Evolutionary conservation across 2,113 vertebrate species (phyloP), one percentile per base, ranked within the genome.

Genomic region (Ailuropoda melanoleuca): DNA sequence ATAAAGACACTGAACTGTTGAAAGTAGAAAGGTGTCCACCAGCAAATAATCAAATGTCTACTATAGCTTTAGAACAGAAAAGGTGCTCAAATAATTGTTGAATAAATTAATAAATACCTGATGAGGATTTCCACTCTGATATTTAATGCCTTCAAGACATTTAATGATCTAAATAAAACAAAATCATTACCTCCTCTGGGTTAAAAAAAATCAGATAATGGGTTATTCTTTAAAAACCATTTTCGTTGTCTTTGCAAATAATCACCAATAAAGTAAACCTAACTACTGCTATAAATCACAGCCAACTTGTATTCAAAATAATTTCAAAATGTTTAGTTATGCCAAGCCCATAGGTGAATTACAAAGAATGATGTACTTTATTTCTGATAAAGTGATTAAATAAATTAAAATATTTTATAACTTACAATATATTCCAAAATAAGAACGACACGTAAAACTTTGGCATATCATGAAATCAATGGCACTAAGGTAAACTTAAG

Each of bases 41-140:
- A 80, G 26, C 37, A 92, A 88, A 90, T 48, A 80, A 88, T 2
- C 55, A 90, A 78, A 85, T 48, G 48, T 24, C 48, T 74, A 64
- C 5, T 11, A 64, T 18, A 75, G 26, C 81, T 58, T 15, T 60
- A 29, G n/a, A 70, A 92, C 37, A 86, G 31, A 92, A 74, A 8
- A 83, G 24, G n/a, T 34, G 10, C 29, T 90, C n/a, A 93, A 53
- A 26, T 72, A 85, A 58, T 37, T 88, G 7, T 24, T 94, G 58
- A 96, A 93, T 81, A 43, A 91, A 94, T 90, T 23, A 87, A 95
- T 70, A 43, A 95, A 90, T 34, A 96, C 26, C 66, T 48, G 15
- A 12, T 93, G 15, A 93, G 31, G 53, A 92, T 66, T 64, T 92
- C 80, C 10, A 70, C 39, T 93, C 39, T 95, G 26, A 53, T 86